Percentiles rank a stretch among this genome's conserved stretches.
These are phyloP conservation scores for Nemurella pictetii DNA, from an alignment of 2,888 invertebrate genomes.

Conservation along the genomic window DNA sequence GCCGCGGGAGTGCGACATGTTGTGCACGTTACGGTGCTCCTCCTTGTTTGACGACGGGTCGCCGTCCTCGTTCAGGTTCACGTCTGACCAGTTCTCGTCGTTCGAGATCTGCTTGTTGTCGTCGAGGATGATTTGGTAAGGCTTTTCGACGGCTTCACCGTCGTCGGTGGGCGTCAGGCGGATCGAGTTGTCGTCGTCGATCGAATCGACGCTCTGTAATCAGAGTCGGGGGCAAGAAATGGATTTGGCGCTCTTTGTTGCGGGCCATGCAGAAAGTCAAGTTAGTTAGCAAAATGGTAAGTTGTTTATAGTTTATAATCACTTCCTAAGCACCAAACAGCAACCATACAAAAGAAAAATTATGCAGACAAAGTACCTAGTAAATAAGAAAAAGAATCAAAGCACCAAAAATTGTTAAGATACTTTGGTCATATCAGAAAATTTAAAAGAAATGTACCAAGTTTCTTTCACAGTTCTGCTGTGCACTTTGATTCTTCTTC, in stretches of 20 bases:
- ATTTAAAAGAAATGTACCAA: no score
- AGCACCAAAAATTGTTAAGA: background rate
- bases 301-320: background rate
- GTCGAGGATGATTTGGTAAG: conserved; percentile 61
- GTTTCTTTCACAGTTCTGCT: no score
- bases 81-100: conserved; percentile 92
- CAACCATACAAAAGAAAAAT: background rate
- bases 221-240: conserved; percentile 28
- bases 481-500: background rate
- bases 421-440: no score
- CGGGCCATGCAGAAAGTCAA: background rate
- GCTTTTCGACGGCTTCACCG: conserved; percentile 70
- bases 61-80: conserved; percentile 85
- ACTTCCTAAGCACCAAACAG: background rate
- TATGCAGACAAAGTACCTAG: background rate
- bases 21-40: conserved; percentile 61
- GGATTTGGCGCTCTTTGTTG: background rate
- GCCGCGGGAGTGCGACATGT: conserved; percentile 54
- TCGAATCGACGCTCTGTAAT: conserved; percentile 81
- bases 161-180: conserved; percentile 73
- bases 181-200: conserved; percentile 76
- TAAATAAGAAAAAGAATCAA: background rate
- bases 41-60: conserved; percentile 55
- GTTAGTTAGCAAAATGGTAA: background rate
- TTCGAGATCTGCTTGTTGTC: conserved; percentile 75